Evolutionary conservation across 2,797 vertebrate species (phyloP).

Genomic region (Semotilus atromaculatus): DNA sequence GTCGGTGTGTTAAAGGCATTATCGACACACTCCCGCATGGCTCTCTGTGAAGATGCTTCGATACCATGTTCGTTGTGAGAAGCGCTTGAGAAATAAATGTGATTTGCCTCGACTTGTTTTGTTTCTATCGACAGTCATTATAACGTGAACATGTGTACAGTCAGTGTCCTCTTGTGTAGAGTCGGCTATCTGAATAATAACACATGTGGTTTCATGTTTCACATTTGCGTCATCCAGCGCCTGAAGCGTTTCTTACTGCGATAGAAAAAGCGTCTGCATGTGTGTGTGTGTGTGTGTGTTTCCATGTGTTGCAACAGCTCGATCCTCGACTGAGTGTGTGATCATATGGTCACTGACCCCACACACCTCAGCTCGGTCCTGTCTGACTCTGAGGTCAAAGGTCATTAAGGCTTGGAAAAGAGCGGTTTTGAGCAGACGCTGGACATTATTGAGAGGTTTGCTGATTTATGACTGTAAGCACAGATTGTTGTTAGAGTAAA

Average conservation of each 20-base stretch:
- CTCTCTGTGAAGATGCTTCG: background rate
- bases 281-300: background rate
- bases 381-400: constrained; percentile 18
- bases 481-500: background rate
- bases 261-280: background rate
- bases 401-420: background rate
- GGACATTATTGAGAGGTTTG: background rate
- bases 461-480: background rate
- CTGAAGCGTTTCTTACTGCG: background rate
- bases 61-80: background rate
- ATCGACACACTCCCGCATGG: background rate
- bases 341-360: background rate
- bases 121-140: too few species aligned
- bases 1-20: background rate
- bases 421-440: background rate
- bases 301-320: background rate
- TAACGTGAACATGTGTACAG: too few species aligned
- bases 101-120: too few species aligned
- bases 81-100: too few species aligned
- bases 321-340: background rate
- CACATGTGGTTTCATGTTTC: background rate
- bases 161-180: too few species aligned
- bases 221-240: background rate
- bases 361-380: background rate
- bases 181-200: background rate